These are phyloP conservation scores for Trochalopteron elliotii DNA, from an alignment of 2,113 vertebrate genomes.

Conservation along the genomic window DNA sequence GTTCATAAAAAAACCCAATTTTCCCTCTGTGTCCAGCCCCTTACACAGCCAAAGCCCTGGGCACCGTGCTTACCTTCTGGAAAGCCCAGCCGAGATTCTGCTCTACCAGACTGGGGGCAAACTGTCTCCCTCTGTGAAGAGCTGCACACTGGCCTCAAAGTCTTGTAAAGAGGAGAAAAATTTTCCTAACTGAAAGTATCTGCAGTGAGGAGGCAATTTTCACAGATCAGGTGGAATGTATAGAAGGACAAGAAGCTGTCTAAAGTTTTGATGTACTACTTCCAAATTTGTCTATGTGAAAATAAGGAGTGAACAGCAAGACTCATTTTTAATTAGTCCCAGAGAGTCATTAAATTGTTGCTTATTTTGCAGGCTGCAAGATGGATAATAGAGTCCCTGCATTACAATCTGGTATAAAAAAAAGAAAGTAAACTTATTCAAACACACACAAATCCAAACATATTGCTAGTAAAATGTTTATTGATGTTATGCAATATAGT, in stretches of 20 bases:
- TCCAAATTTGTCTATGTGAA: not conserved
- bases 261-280: not conserved
- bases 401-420: conserved; percentile 21
- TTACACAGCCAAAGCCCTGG: not conserved
- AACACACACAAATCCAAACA: conserved; percentile 11
- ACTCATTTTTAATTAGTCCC: conserved; percentile 57
- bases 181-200: not conserved
- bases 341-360: conserved; percentile 33
- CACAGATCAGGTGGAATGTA: not conserved
- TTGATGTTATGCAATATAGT: conserved; percentile 4
- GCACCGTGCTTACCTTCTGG: not conserved
- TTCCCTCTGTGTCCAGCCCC: not conserved
- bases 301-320: conserved; percentile 9
- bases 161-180: not conserved
- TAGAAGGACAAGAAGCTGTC: not conserved
- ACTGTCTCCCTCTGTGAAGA: not conserved
- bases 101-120: not conserved
- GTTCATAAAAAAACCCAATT: not conserved
- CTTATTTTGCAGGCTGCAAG: conserved; percentile 44
- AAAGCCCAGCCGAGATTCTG: not conserved
- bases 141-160: not conserved
- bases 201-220: not conserved
- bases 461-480: conserved; percentile 6
- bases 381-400: conserved; percentile 23
- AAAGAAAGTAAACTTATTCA: conserved; percentile 16